Base-by-base conservation (phyloP, 2,797 vertebrate genomes). In the Cyclura pinguis region DNA sequence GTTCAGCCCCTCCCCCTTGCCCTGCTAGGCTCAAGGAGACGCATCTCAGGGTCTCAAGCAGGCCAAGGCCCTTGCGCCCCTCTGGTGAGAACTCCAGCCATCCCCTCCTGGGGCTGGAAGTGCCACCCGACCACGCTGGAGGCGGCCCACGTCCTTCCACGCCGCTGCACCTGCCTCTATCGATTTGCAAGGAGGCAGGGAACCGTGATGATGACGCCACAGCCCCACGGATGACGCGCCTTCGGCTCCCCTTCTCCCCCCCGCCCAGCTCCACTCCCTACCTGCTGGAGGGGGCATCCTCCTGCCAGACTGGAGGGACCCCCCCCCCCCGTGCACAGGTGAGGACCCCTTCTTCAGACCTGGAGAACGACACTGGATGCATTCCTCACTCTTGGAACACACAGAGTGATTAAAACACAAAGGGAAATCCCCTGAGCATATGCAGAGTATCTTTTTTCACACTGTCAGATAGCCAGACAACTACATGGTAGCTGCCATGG, bases 91-190 rank as follows among this genome's bases (percentile, higher is more conserved):
- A 10, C 6, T 10, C 47, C 42, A 50, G 77, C 24, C 6, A 8
- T 18, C 47, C 4, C 14, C 42, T 24, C 35, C 38, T 14, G 18
- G 4, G 20, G 22, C 2, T 6, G 72, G 4, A 4, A 32, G 24
- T 18, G 13, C 5, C 38, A 8, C 4, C 1, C 22, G 2, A 47
- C 18, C 38, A 0, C 13, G 13, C 10, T 0, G 74, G 27, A 4
- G 69, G 12, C 4, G 3, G 32, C 32, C 32, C n/a, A 10, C 24
- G 1, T 78, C 24, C 8, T 22, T 6, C 42, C 74, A 2, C 22
- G 1, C 47, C 5, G 0, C 22, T 3, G 76, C 7, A 9, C 13
- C 1, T 13, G 13, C 47, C 4, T 78, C 77, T 13, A 6, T 29
- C 1, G 74, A 77, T 24, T 10, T 24, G 74, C 47, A 7, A 29